These are phyloP conservation scores for Tiliqua scincoides DNA, from an alignment of 2,113 vertebrate genomes.

Conservation along the genomic window DNA sequence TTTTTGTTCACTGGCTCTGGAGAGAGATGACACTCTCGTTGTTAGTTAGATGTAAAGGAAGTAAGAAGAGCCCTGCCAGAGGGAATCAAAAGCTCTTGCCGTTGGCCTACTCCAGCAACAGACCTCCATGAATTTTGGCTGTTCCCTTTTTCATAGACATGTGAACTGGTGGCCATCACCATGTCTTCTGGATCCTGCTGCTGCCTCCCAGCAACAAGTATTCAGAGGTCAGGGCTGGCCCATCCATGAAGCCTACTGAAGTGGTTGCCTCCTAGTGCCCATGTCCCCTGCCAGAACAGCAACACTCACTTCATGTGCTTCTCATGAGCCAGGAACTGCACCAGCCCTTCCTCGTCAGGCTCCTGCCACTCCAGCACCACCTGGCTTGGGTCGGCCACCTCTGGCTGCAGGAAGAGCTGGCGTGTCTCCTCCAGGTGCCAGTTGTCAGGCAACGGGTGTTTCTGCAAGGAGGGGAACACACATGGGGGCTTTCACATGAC, in stretches of 20 bases:
- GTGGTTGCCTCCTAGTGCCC: neutral
- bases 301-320: conserved; percentile 72
- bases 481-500: neutral
- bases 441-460: conserved; percentile 69
- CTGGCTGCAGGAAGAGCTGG: conserved; percentile 73
- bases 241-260: too few species aligned
- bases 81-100: too few species aligned
- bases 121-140: too few species aligned
- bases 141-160: too few species aligned
- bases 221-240: too few species aligned
- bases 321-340: conserved; percentile 71
- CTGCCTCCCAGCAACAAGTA: too few species aligned
- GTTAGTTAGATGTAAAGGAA: neutral
- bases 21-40: neutral
- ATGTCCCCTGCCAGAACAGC: neutral
- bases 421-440: conserved; percentile 79
- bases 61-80: too few species aligned
- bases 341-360: conserved; percentile 78
- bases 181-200: too few species aligned
- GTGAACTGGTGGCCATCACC: too few species aligned
- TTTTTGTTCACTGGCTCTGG: neutral
- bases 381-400: conserved; percentile 17
- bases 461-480: conserved; percentile 49
- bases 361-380: conserved; percentile 74
- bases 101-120: too few species aligned